Conservation (phyloP, 2,113 vertebrate genomes). For the Phoxinus phoxinus region DNA sequence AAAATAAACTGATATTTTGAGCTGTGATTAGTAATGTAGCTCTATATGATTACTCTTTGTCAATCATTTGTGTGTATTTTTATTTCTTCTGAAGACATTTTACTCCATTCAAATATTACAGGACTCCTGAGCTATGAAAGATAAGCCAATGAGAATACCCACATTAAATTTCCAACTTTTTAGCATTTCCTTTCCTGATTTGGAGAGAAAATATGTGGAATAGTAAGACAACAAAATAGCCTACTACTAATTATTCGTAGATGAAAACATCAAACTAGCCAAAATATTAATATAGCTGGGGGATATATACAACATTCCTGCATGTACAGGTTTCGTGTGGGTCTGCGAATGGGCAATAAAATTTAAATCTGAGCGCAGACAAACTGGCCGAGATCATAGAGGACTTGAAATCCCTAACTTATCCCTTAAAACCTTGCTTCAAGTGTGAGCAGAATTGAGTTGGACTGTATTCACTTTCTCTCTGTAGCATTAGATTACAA, state of each 20-base stretch:
- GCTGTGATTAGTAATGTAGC: background rate
- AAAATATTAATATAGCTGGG: background rate
- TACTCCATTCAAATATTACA: background rate
- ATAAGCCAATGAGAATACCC: background rate
- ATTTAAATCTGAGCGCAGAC: background rate
- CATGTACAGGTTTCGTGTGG: background rate
- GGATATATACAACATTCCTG: background rate
- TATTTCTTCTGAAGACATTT: background rate
- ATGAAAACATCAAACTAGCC: background rate
- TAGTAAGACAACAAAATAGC: background rate
- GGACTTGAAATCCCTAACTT: background rate
- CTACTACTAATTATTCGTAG: background rate
- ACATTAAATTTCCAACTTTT: background rate
- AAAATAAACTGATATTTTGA: background rate
- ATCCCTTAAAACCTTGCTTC: constrained; percentile 19
- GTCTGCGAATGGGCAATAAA: background rate
- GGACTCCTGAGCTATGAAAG: background rate
- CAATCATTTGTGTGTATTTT: background rate
- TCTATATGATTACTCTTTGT: background rate
- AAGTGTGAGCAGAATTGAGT: constrained; percentile 16
- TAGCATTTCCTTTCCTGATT: background rate
- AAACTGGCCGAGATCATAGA: background rate
- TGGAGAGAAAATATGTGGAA: background rate
- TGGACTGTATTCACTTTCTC: constrained; percentile 13
- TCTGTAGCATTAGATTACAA: constrained; percentile 43